Evolutionary conservation across 1,140 invertebrate species (phyloP).

Genomic region (Nephotettix cincticeps): DNA sequence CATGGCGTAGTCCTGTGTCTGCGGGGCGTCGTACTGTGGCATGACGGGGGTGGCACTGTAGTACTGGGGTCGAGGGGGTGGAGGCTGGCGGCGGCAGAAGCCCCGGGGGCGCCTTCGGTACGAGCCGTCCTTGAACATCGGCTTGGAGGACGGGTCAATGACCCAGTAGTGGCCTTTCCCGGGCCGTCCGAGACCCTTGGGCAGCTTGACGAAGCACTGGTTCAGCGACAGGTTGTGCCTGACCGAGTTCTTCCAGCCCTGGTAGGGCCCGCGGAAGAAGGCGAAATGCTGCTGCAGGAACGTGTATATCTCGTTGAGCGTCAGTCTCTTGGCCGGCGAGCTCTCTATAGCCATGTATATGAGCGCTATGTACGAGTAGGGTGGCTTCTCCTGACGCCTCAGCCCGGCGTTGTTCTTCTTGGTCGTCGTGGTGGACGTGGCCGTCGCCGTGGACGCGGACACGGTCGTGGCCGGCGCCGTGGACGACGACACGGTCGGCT

Average conservation of each 20-base stretch:
- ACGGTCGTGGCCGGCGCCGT: neutral
- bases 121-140: constrained; percentile 97
- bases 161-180: constrained; percentile 99
- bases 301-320: constrained; percentile 87
- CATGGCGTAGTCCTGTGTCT: neutral
- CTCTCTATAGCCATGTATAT: constrained; percentile 98
- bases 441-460: neutral
- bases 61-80: neutral
- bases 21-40: neutral
- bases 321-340: constrained; percentile 81
- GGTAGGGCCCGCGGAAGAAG: constrained; percentile 93
- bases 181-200: constrained; percentile 85
- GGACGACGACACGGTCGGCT: neutral
- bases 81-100: constrained; percentile 64
- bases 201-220: constrained; percentile 96
- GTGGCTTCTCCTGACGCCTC: constrained; percentile 89
- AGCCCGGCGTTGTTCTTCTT: constrained; percentile 49
- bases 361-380: constrained; percentile 94
- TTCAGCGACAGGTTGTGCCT: constrained; percentile 95
- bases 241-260: constrained; percentile 99
- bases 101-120: constrained; percentile 89
- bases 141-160: constrained; percentile 92
- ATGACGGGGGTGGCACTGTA: neutral
- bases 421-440: constrained; percentile 1
- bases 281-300: constrained; percentile 83